Percentiles rank a stretch among this genome's conserved stretches.
These are phyloP conservation scores for Euura saliciscinereae DNA, from an alignment of 1,140 invertebrate genomes.

Conservation along the genomic window DNA sequence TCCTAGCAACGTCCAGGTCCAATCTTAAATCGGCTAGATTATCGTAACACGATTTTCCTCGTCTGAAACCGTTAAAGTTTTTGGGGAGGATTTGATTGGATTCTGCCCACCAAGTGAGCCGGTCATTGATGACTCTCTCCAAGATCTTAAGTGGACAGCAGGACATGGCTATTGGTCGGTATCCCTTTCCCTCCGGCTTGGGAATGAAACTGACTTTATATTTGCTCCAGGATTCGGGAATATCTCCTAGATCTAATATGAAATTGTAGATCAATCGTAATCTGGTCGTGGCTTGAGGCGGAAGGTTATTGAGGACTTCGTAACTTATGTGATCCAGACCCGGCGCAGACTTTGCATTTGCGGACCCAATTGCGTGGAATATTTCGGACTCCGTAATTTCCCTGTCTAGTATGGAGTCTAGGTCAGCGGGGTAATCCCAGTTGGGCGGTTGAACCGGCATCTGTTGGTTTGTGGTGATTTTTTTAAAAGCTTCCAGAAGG, in stretches of 20 bases:
- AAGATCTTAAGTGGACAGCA: constrained; percentile 18
- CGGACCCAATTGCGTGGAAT: not conserved
- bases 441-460: not conserved
- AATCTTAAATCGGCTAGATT: not conserved
- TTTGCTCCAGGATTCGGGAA: not conserved
- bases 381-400: not conserved
- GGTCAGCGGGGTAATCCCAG: not conserved
- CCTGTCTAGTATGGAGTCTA: not conserved
- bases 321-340: not conserved
- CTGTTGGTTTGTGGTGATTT: not conserved
- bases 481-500: not conserved
- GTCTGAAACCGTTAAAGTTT: constrained; percentile 22
- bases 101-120: constrained; percentile 19
- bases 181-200: not conserved
- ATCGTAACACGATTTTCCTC: constrained; percentile 17
- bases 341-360: not conserved
- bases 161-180: constrained; percentile 20
- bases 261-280: not conserved
- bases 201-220: not conserved
- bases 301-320: not conserved
- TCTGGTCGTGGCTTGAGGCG: not conserved
- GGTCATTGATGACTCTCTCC: constrained; percentile 18
- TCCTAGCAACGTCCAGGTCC: not conserved
- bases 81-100: constrained; percentile 10
- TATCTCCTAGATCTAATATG: not conserved